Evolutionary conservation across 2,797 vertebrate genomes (phyloP).

Genomic region (Notamacropus eugenii): DNA sequence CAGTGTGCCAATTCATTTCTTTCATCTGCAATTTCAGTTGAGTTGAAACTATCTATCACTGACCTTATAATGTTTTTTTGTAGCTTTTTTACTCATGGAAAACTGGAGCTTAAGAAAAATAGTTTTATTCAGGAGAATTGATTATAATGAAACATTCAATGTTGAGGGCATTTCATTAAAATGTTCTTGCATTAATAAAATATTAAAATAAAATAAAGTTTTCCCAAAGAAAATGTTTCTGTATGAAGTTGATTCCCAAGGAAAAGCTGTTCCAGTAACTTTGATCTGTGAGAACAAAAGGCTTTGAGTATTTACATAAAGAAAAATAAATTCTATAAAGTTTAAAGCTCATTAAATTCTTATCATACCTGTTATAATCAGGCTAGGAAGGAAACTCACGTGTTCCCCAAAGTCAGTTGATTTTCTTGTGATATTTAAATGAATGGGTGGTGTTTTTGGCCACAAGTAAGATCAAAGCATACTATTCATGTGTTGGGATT

Average conservation of each 20-base stretch:
- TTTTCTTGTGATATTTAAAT: conserved; percentile 95
- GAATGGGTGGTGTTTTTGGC: conserved; percentile 86
- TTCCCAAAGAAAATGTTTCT: conserved; percentile 54
- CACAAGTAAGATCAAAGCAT: conserved; percentile 94
- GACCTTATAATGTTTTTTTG: conserved; percentile 35
- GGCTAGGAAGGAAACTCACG: conserved; percentile 85
- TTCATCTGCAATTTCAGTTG: conserved; percentile 20
- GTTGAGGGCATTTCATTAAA: not conserved
- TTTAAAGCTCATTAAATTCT: conserved; percentile 81
- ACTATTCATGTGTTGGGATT: conserved; percentile 83
- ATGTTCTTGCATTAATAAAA: conserved; percentile 49
- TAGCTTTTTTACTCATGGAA: conserved; percentile 6
- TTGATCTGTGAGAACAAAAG: conserved; percentile 74
- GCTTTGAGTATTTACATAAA: conserved; percentile 73
- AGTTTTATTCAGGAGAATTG: conserved; percentile 38
- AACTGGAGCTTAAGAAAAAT: conserved; percentile 53
- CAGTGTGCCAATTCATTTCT: not conserved
- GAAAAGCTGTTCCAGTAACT: conserved; percentile 46
- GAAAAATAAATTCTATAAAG: conserved; percentile 74
- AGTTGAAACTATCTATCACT: not conserved
- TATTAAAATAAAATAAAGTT: conserved; percentile 31
- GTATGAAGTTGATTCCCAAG: conserved; percentile 52
- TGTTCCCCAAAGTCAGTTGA: conserved; percentile 84
- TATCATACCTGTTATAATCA: conserved; percentile 90
- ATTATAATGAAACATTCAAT: conserved; percentile 5